Conservation (phyloP, 1,140 invertebrate species). For the Drosophila lacertosa region DNA sequence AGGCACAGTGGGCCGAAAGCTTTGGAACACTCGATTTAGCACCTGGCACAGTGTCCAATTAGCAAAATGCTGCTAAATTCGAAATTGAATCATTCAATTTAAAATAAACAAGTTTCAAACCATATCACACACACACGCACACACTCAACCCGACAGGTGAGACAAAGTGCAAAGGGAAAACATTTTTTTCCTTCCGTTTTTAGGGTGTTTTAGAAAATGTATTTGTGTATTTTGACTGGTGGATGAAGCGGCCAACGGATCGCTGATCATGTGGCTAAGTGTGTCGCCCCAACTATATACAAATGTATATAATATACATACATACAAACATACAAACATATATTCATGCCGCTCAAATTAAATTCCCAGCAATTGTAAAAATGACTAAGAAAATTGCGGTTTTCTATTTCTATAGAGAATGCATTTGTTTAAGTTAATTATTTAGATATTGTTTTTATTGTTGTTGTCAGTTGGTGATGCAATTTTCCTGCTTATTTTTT, state of each 20-base stretch:
- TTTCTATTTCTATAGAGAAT: constrained; percentile 16
- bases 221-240: background rate
- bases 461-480: constrained; percentile 45
- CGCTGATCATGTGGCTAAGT: constrained; percentile 35
- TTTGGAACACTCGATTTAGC: constrained; percentile 14
- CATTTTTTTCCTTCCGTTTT: constrained; percentile 11
- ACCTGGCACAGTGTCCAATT: constrained; percentile 38
- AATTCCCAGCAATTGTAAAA: constrained; percentile 42
- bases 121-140: background rate
- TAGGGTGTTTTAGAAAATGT: constrained; percentile 16
- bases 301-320: background rate
- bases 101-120: constrained; percentile 30
- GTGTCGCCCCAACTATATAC: background rate
- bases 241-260: constrained; percentile 20
- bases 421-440: constrained; percentile 11
- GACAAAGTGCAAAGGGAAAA: background rate
- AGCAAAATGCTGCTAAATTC: constrained; percentile 37
- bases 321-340: background rate
- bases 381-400: constrained; percentile 40
- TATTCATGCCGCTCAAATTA: constrained; percentile 19
- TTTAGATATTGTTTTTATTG: constrained; percentile 9
- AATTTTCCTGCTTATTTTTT: constrained; percentile 53
- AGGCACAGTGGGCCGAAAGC: constrained; percentile 15
- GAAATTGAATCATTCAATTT: constrained; percentile 40
- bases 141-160: constrained; percentile 23